phyloP scores from a whole-genome alignment of 64 coral and sea anemone genomes.

The Porites lutea region DNA sequence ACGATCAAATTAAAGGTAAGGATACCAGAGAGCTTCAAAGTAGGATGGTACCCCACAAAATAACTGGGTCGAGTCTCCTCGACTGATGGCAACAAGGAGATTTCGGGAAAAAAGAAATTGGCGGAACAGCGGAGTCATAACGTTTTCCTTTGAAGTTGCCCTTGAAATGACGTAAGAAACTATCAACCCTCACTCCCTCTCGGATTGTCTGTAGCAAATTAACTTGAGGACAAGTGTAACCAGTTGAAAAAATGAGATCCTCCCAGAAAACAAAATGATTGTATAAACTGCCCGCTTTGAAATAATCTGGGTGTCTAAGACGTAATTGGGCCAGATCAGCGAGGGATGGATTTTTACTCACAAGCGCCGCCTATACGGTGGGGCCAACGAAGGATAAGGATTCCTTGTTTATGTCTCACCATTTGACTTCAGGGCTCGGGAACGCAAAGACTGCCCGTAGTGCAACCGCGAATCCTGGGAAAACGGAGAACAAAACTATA shows the following conservation, averaged over 20 bases:
- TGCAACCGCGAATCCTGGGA: too few relatives aligned
- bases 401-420: not conserved
- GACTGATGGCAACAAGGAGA: slow-evolving; percentile 5
- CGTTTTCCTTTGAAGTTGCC: not conserved
- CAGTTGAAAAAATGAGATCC: not conserved
- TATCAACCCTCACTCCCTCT: slow-evolving; percentile 17
- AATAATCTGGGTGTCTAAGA: slow-evolving; percentile 43
- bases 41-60: too few relatives aligned
- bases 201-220: slow-evolving; percentile 12
- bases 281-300: slow-evolving; percentile 19
- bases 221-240: not conserved
- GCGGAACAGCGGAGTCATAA: slow-evolving; percentile 24
- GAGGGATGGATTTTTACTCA: not conserved
- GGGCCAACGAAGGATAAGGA: slow-evolving; percentile 28
- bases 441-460: not conserved
- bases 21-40: too few relatives aligned
- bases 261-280: not conserved
- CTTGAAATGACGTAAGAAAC: slow-evolving; percentile 28
- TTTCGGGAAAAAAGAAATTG: not conserved
- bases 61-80: too few relatives aligned
- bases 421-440: not conserved
- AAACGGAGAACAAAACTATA: not conserved
- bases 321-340: not conserved
- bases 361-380: not conserved
- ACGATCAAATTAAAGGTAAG: too few relatives aligned